A percentile compares a stretch with the other conserved stretches of the same genome.
These are phyloP conservation scores for Corythornis vintsioides DNA, from an alignment of 2,113 vertebrate species.

Conservation along the genomic window DNA sequence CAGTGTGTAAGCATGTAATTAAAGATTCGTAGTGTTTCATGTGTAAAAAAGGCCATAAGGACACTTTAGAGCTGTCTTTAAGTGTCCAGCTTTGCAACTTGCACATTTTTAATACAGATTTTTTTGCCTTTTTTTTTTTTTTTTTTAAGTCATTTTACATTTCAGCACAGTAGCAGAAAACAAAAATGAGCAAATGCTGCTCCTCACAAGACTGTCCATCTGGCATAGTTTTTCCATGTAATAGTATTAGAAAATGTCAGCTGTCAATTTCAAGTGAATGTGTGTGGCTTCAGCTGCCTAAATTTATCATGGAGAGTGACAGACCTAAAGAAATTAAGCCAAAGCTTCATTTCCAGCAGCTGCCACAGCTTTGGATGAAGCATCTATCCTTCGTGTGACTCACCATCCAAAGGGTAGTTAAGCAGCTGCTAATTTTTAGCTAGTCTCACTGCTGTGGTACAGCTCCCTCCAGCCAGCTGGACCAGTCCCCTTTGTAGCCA, in stretches of 20 bases:
- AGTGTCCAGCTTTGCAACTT: background rate
- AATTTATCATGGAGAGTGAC: conserved; percentile 19
- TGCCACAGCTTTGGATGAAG: background rate
- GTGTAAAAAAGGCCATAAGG: conserved; percentile 6
- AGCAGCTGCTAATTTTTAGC: background rate
- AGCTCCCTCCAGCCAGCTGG: background rate
- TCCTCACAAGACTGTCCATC: conserved; percentile 41
- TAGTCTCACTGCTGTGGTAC: background rate
- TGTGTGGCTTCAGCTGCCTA: conserved; percentile 15
- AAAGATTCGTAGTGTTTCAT: background rate
- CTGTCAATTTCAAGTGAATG: conserved; percentile 45
- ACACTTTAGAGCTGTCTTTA: background rate
- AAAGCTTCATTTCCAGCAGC: background rate
- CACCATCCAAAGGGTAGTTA: rapidly evolving
- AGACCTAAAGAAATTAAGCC: conserved; percentile 17
- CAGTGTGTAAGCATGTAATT: background rate
- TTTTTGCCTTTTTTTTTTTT: background rate
- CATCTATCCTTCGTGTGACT: background rate
- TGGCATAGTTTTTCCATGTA: conserved; percentile 13
- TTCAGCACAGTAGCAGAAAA: conserved; percentile 15
- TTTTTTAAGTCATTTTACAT: background rate
- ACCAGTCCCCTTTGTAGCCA: background rate
- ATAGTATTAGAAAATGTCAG: conserved; percentile 33
- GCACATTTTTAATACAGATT: background rate
- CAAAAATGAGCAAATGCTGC: conserved; percentile 63